Percentiles rank a stretch among this genome's conserved stretches.
Evolutionary conservation across 2,797 vertebrate species (phyloP).

Genomic region (Lacerta agilis): DNA sequence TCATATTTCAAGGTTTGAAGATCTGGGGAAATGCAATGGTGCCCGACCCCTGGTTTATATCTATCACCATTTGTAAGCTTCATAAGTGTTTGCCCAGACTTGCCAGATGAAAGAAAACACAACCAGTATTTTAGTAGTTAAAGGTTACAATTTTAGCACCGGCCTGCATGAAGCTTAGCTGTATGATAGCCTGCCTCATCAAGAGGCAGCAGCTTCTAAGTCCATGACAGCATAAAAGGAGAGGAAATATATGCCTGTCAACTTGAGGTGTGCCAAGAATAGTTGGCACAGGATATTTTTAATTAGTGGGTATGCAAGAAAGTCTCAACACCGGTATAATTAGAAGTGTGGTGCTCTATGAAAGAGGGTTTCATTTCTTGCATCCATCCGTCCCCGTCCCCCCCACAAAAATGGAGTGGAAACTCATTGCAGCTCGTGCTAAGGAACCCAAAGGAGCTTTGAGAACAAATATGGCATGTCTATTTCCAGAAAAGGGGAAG

Average conservation of each 20-base stretch:
- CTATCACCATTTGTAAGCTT: background rate
- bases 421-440: background rate
- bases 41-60: no score
- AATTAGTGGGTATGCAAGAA: constrained; percentile 2
- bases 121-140: background rate
- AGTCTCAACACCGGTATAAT: constrained; percentile 15
- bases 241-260: constrained; percentile 21
- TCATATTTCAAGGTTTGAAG: background rate
- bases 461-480: background rate
- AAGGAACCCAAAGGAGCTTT: constrained; percentile 13
- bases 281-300: background rate
- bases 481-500: background rate
- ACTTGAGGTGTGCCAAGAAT: constrained; percentile 5
- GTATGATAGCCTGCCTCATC: background rate
- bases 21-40: background rate
- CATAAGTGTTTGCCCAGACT: background rate
- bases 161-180: background rate
- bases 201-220: background rate
- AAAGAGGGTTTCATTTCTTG: background rate
- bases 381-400: background rate
- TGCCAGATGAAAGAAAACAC: background rate
- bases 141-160: background rate
- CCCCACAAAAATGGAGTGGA: background rate
- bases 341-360: constrained; percentile 8
- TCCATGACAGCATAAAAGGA: background rate